These are phyloP conservation scores for Mastomys natalensis DNA, from an alignment of 2,113 vertebrate species.

Conservation along the genomic window DNA sequence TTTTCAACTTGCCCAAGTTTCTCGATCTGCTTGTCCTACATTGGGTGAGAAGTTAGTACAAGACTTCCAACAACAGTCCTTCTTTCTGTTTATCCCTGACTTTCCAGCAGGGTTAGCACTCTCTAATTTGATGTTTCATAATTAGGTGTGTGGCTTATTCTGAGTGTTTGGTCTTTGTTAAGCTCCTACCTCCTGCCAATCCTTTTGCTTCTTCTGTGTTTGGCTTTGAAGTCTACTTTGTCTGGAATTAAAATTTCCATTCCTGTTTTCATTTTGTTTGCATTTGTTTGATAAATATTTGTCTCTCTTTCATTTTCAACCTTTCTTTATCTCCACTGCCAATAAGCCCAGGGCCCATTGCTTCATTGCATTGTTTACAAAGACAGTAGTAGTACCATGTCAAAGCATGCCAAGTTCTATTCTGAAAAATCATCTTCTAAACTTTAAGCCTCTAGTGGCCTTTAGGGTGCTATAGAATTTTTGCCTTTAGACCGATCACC, in stretches of 20 bases:
- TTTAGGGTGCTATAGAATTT: conserved; percentile 14
- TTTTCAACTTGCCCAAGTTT: not conserved
- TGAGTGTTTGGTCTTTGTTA: conserved; percentile 48
- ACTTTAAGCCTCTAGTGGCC: not conserved
- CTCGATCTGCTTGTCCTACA: not conserved
- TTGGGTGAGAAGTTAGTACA: not conserved
- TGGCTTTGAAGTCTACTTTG: conserved; percentile 41
- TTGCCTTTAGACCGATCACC: not conserved
- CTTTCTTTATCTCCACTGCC: conserved; percentile 42
- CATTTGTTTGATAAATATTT: conserved; percentile 72
- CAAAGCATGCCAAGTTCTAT: conserved; percentile 4
- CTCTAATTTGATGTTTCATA: conserved; percentile 6
- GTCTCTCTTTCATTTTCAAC: conserved; percentile 68
- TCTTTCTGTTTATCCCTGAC: not conserved
- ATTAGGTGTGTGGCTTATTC: not conserved
- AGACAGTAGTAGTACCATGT: conserved; percentile 11
- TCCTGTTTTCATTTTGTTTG: conserved; percentile 60
- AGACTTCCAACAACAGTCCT: not conserved
- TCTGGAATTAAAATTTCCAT: conserved; percentile 61
- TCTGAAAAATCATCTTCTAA: conserved; percentile 8
- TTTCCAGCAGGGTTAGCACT: conserved; percentile 35
- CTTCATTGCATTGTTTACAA: conserved; percentile 40
- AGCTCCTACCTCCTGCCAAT: conserved; percentile 9
- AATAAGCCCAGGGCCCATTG: conserved; percentile 27
- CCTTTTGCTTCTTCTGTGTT: conserved; percentile 41